Evolutionary conservation across 2,113 vertebrate species (phyloP).

Genomic region (Scomber scombrus): DNA sequence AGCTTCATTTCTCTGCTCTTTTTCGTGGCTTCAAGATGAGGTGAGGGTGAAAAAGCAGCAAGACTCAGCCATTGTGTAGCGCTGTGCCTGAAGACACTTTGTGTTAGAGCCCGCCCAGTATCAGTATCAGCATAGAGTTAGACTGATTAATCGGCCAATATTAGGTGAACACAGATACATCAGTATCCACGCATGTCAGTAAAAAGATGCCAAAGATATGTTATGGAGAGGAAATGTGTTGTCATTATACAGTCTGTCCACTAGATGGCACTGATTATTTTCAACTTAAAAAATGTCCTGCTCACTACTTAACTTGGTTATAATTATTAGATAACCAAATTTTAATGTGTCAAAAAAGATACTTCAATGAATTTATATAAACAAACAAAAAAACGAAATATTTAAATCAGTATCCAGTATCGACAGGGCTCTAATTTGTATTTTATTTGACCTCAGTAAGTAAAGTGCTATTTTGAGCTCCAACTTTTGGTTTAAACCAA

Average conservation of each 20-base stretch:
- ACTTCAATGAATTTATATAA: background rate
- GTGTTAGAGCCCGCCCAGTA: background rate
- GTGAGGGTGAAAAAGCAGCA: too few species aligned
- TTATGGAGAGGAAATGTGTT: background rate
- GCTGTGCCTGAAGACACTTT: background rate
- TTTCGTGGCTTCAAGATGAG: too few species aligned
- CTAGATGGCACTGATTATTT: background rate
- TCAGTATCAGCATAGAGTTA: too few species aligned
- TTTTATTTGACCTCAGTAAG: too few species aligned
- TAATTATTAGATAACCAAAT: background rate
- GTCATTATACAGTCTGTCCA: background rate
- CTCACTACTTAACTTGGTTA: too few species aligned
- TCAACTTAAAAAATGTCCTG: background rate
- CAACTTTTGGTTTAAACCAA: too few species aligned
- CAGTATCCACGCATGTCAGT: background rate
- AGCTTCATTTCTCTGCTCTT: background rate
- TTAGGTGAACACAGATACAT: background rate
- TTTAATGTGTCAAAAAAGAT: background rate
- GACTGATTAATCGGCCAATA: background rate
- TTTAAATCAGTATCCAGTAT: too few species aligned
- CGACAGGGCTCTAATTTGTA: too few species aligned
- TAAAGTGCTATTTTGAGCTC: too few species aligned
- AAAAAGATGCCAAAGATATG: conserved; percentile 31
- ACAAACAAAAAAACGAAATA: background rate
- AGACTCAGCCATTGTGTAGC: too few species aligned